A percentile compares a stretch with the other conserved stretches of the same genome.
Evolutionary conservation across 2,113 vertebrate genomes (phyloP).

Genomic region (Scytalopus superciliaris): DNA sequence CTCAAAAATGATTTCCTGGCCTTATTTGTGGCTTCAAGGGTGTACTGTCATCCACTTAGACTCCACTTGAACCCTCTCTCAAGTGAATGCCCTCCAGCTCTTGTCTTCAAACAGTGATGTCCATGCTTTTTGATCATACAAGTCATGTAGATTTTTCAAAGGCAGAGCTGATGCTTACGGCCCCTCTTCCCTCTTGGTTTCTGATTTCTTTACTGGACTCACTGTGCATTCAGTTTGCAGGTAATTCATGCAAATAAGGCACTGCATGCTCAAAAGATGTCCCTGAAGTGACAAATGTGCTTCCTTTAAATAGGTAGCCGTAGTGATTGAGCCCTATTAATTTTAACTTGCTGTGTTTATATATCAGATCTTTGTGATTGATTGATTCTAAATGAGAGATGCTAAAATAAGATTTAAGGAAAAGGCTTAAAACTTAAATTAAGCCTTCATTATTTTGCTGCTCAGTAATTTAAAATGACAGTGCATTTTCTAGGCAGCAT

Average conservation of each 20-base stretch:
- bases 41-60: not conserved
- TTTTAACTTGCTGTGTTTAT: not conserved
- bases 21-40: not conserved
- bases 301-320: not conserved
- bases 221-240: not conserved
- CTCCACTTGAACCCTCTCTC: constrained; percentile 14
- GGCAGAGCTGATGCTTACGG: not conserved
- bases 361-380: not conserved
- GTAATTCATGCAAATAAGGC: not conserved
- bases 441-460: constrained; percentile 24
- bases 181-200: not conserved
- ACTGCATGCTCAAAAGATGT: not conserved
- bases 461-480: constrained; percentile 1
- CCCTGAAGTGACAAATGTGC: not conserved
- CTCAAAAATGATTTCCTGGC: not conserved
- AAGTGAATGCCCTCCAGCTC: not conserved
- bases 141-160: constrained; percentile 11
- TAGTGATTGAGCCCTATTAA: not conserved
- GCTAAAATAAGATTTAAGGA: not conserved
- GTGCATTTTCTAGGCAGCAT: not conserved
- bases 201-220: not conserved
- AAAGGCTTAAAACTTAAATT: not conserved
- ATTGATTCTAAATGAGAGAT: constrained; percentile 4
- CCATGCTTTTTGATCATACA: not conserved
- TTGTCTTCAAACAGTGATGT: not conserved